Evolutionary conservation across 2,888 invertebrate species (phyloP).

Genomic region (Chymomyza amoena): DNA sequence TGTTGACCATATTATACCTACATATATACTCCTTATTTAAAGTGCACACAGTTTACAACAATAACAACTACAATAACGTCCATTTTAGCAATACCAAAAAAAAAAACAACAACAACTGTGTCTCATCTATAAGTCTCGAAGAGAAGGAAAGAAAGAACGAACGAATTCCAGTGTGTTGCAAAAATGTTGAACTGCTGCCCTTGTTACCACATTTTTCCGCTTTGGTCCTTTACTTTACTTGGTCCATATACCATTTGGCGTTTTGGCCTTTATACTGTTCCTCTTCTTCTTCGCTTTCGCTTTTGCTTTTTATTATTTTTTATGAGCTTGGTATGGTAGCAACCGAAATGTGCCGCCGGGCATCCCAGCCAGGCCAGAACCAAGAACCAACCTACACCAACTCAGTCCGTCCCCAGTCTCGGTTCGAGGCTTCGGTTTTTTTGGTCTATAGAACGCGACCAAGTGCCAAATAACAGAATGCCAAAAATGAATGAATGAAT

Average conservation of each 20-base stretch:
- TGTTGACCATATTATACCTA: too few relatives aligned
- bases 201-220: not conserved
- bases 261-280: conserved; percentile 13
- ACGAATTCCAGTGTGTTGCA: not conserved
- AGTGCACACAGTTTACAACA: conserved; percentile 1
- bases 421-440: not conserved
- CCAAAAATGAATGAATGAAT: conserved; percentile 54
- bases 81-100: not conserved
- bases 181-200: conserved; percentile 18
- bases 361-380: not conserved
- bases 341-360: not conserved
- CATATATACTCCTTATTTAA: not conserved
- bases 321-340: conserved; percentile 33
- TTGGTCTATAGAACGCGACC: conserved; percentile 27
- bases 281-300: too few relatives aligned
- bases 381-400: not conserved
- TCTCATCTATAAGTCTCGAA: not conserved
- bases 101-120: not conserved
- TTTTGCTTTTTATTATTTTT: conserved; percentile 44
- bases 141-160: not conserved
- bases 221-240: not conserved
- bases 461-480: conserved; percentile 59
- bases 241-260: not conserved
- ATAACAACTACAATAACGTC: not conserved
- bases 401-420: not conserved